A percentile compares a stretch with the other conserved stretches of the same genome.
phyloP scores from a whole-genome alignment of 2,888 invertebrate genomes.

The Pollenia labialis region DNA sequence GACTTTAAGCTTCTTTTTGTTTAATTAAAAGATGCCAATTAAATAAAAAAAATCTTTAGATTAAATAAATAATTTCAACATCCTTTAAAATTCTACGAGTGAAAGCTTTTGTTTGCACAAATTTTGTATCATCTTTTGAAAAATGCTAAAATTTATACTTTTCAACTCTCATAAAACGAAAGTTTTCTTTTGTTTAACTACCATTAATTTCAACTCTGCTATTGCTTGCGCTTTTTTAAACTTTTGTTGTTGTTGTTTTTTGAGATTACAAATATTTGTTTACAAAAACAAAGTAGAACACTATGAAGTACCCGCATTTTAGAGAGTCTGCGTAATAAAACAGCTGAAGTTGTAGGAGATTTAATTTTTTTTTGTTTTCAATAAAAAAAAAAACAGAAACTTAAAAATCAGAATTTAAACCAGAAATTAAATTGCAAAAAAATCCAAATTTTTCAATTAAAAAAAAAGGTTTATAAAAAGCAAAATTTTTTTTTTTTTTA shows the following conservation, averaged over 20 bases:
- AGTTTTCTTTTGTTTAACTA: constrained; percentile 25
- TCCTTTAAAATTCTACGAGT: no score
- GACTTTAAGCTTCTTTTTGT: no score
- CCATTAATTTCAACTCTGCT: constrained; percentile 36
- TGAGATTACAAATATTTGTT: constrained; percentile 22
- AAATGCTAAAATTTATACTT: neutral
- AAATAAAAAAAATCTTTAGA: no score
- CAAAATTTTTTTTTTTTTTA: neutral
- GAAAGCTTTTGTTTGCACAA: no score
- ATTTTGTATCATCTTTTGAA: neutral
- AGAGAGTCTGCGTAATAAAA: constrained; percentile 51
- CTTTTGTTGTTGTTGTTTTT: neutral
- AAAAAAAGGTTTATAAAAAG: neutral
- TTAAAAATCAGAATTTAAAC: neutral
- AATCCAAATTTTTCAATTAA: neutral
- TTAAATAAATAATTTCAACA: no score
- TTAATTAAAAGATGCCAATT: no score
- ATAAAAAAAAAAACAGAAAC: neutral
- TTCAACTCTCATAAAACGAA: neutral
- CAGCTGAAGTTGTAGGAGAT: constrained; percentile 32
- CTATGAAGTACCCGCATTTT: neutral
- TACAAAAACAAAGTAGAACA: constrained; percentile 39
- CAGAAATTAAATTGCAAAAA: neutral
- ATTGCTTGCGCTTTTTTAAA: neutral
- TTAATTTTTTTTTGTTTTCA: no score